Percentiles rank a stretch among this genome's conserved stretches.
phyloP scores from a whole-genome alignment of 2,113 vertebrate genomes.

The Tenebrosternarchus preto region DNA sequence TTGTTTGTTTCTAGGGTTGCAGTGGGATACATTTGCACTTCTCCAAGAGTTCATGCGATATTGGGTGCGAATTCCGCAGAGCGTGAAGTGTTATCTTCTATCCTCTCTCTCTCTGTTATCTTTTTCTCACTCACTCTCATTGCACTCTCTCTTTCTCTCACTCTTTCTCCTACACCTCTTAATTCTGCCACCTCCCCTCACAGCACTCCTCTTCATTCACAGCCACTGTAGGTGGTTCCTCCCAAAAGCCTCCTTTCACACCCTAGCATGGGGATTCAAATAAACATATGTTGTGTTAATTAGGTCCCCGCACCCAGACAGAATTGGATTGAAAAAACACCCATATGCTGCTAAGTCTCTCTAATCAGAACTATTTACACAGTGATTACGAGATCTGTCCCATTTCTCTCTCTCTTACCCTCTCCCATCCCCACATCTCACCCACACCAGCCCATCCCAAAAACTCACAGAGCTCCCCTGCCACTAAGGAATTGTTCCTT shows the following conservation, averaged over 20 bases:
- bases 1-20: slow-evolving; percentile 76
- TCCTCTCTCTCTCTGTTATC: slow-evolving; percentile 30
- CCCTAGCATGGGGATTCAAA: slow-evolving; percentile 68
- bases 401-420: slow-evolving; percentile 40
- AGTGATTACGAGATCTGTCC: slow-evolving; percentile 52
- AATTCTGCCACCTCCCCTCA: slow-evolving; percentile 53
- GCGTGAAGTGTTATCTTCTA: slow-evolving; percentile 68
- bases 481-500: background rate
- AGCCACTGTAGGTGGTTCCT: slow-evolving; percentile 70
- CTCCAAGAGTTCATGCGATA: slow-evolving; percentile 68
- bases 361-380: slow-evolving; percentile 65
- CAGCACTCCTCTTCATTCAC: slow-evolving; percentile 69
- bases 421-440: slow-evolving; percentile 54
- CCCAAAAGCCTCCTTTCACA: slow-evolving; percentile 71
- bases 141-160: slow-evolving; percentile 38
- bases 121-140: slow-evolving; percentile 51
- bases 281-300: slow-evolving; percentile 81
- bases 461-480: slow-evolving; percentile 27
- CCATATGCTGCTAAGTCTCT: slow-evolving; percentile 50
- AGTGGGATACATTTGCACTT: slow-evolving; percentile 79
- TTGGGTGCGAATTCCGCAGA: slow-evolving; percentile 72
- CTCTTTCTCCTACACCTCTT: slow-evolving; percentile 46
- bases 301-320: slow-evolving; percentile 59
- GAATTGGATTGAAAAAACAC: slow-evolving; percentile 49
- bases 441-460: slow-evolving; percentile 37